A percentile compares a stretch with the other conserved stretches of the same genome.
phyloP scores from a whole-genome alignment of 1,140 invertebrate genomes.

The Meloidogyne exigua region DNA sequence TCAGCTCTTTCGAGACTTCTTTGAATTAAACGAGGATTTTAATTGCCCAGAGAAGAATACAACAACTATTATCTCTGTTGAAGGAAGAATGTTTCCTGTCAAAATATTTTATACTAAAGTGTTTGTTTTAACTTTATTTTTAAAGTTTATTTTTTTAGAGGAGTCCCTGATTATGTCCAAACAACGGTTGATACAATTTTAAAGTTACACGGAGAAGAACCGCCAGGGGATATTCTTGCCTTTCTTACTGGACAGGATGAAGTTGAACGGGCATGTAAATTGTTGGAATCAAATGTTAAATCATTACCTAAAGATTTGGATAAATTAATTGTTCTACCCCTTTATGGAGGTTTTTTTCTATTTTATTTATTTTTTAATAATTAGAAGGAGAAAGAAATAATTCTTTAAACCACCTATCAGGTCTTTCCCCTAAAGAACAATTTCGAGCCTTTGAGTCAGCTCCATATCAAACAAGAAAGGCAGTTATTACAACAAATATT shows the following conservation, averaged over 20 bases:
- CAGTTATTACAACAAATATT: slow-evolving; percentile 92
- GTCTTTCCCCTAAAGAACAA: slow-evolving; percentile 66
- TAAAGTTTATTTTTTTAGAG: slow-evolving; percentile 36
- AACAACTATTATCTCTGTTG: slow-evolving; percentile 79
- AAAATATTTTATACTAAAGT: slow-evolving; percentile 78
- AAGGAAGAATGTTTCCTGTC: slow-evolving; percentile 84
- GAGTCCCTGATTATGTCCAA: slow-evolving; percentile 65
- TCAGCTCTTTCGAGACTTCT: slow-evolving; percentile 76
- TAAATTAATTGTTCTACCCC: slow-evolving; percentile 79
- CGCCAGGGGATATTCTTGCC: slow-evolving; percentile 80
- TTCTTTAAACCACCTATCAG: neutral
- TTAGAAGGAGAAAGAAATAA: neutral
- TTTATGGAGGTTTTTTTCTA: slow-evolving; percentile 77
- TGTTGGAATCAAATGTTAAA: slow-evolving; percentile 68
- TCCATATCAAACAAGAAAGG: slow-evolving; percentile 76
- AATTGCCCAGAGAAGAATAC: slow-evolving; percentile 70
- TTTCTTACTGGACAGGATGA: slow-evolving; percentile 94
- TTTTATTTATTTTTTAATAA: too few relatives aligned
- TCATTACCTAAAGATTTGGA: slow-evolving; percentile 69
- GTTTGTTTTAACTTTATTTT: slow-evolving; percentile 43
- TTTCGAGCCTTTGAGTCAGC: slow-evolving; percentile 81
- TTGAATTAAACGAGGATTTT: slow-evolving; percentile 73
- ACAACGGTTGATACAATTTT: slow-evolving; percentile 80
- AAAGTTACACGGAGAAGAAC: slow-evolving; percentile 82
- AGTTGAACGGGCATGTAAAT: slow-evolving; percentile 68